Evolutionary conservation across 2,888 invertebrate genomes (phyloP).

Genomic region (Cryptocephalus moraei): DNA sequence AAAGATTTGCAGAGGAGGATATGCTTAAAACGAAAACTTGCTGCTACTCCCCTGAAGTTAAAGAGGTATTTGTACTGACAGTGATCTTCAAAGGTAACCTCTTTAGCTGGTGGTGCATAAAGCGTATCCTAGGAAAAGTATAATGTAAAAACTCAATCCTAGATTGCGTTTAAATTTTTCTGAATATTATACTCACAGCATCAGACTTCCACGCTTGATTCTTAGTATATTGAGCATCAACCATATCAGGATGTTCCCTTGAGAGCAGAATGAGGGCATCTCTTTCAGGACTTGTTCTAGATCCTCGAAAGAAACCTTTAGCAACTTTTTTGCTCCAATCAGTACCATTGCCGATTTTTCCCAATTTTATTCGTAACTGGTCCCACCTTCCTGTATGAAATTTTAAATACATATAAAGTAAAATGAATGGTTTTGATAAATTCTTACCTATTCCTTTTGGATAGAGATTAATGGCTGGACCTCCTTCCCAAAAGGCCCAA

Average conservation of each 20-base stretch:
- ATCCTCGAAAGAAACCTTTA: constrained; percentile 84
- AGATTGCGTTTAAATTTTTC: background rate
- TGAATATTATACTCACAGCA: constrained; percentile 42
- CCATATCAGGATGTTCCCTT: constrained; percentile 60
- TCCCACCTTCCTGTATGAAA: constrained; percentile 75
- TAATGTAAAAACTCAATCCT: background rate
- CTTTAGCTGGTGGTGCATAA: constrained; percentile 68
- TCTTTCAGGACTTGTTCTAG: constrained; percentile 83
- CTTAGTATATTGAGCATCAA: constrained; percentile 92
- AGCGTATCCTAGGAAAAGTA: constrained; percentile 65
- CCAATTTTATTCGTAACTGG: constrained; percentile 48
- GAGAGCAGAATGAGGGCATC: constrained; percentile 81
- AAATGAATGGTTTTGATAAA: background rate
- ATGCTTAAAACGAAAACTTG: constrained; percentile 94
- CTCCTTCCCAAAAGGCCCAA: constrained; percentile 98
- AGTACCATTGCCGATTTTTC: constrained; percentile 53
- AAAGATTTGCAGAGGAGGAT: constrained; percentile 85
- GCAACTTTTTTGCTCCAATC: constrained; percentile 68
- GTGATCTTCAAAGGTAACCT: constrained; percentile 83
- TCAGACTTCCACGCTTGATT: constrained; percentile 98
- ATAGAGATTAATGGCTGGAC: constrained; percentile 89
- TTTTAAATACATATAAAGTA: background rate
- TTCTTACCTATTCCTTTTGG: constrained; percentile 65
- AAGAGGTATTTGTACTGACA: constrained; percentile 90
- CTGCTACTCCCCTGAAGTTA: constrained; percentile 94